These are phyloP conservation scores for Phaethornis superciliosus DNA, from an alignment of 2,113 vertebrate genomes.

Conservation along the genomic window DNA sequence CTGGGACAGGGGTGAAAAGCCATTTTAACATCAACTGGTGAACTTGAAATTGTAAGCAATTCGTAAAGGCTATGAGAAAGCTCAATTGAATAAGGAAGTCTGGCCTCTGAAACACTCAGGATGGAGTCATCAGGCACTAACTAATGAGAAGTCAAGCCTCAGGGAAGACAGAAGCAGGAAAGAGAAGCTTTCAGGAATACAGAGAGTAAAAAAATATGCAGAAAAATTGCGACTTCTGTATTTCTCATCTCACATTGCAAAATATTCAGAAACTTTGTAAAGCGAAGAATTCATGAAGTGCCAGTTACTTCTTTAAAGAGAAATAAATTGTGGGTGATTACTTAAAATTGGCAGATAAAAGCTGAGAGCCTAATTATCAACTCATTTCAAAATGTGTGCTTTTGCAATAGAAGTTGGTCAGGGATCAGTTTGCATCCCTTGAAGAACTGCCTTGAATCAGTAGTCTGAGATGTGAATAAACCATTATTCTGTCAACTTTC, in stretches of 20 bases:
- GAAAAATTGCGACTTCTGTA: neutral
- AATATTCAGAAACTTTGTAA: neutral
- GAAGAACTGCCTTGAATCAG: neutral
- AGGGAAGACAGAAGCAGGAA: neutral
- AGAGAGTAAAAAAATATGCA: neutral
- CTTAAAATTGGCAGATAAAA: neutral
- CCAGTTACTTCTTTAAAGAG: neutral
- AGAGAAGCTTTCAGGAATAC: neutral
- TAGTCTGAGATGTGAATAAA: constrained; percentile 5
- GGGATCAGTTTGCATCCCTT: neutral
- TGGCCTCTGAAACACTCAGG: neutral
- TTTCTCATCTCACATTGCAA: neutral
- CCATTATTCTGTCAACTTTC: neutral
- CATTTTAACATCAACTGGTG: neutral
- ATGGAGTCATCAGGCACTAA: neutral
- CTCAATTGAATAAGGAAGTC: fast-evolving
- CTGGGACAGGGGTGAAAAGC: fast-evolving
- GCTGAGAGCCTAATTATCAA: neutral
- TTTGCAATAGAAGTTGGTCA: neutral
- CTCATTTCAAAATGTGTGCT: neutral
- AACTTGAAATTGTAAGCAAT: neutral
- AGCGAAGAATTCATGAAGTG: neutral
- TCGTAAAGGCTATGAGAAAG: neutral
- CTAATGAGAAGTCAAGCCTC: neutral
- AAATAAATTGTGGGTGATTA: neutral